These are phyloP conservation scores for Nanorana parkeri DNA, from an alignment of 2,113 vertebrate genomes.

Conservation along the genomic window DNA sequence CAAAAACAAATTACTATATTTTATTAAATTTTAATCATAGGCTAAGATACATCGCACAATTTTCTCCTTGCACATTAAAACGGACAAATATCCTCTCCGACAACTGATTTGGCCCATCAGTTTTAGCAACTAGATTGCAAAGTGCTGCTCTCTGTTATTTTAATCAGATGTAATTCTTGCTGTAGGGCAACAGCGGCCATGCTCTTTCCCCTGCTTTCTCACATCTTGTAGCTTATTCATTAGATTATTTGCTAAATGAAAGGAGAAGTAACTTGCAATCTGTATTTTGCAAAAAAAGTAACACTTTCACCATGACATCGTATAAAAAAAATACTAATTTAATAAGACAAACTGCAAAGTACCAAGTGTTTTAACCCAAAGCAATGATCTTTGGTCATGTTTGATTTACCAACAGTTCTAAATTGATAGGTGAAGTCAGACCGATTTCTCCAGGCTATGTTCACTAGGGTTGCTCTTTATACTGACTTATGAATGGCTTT, in stretches of 20 bases:
- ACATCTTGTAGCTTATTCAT: conserved; percentile 26
- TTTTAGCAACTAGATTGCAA: conserved; percentile 46
- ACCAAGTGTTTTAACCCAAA: too few species aligned
- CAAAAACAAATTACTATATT: conserved; percentile 53
- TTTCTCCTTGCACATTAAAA: conserved; percentile 39
- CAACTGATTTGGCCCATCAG: conserved; percentile 1
- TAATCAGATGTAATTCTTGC: conserved; percentile 44
- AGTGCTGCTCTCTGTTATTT: conserved; percentile 47
- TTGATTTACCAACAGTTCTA: too few species aligned
- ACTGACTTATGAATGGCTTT: too few species aligned
- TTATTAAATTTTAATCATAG: conserved; percentile 57
- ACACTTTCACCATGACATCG: background rate
- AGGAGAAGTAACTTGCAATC: background rate
- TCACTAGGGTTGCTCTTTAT: too few species aligned
- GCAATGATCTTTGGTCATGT: too few species aligned
- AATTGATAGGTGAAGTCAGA: too few species aligned
- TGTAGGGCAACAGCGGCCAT: conserved; percentile 18
- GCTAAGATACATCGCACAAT: conserved; percentile 35
- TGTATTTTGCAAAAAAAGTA: conserved; percentile 30
- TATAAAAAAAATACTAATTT: background rate
- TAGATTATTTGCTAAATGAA: conserved; percentile 26
- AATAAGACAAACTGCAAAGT: too few species aligned
- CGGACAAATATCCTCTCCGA: conserved; percentile 45
- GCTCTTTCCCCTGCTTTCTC: conserved; percentile 3
- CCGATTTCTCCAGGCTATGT: too few species aligned